These are phyloP conservation scores for Bergia puertoricense DNA, from an alignment of 92 coral and sea anemone species.

Conservation along the genomic window DNA sequence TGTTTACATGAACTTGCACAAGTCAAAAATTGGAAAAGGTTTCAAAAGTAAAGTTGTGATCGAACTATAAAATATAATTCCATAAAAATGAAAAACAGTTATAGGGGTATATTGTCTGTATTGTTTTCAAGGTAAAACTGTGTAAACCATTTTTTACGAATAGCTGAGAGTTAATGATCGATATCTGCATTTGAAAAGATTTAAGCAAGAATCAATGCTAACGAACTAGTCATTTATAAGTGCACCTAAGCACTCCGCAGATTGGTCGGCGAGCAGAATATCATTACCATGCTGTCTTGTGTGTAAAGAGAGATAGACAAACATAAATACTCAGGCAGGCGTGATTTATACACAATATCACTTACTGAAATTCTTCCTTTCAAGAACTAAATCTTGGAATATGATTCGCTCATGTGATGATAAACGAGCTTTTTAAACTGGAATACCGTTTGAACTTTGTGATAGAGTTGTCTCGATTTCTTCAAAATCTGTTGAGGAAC, in stretches of 20 bases:
- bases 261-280: slow-evolving; percentile 3
- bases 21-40: neutral
- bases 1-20: neutral
- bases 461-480: neutral
- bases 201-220: neutral
- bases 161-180: neutral
- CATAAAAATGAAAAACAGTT: neutral
- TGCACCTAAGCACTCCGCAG: neutral
- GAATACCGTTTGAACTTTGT: too few species aligned
- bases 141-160: neutral
- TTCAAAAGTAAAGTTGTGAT: neutral
- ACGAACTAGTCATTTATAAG: neutral
- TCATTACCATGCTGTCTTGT: slow-evolving; percentile 16
- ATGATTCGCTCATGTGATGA: neutral
- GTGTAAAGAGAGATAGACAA: neutral
- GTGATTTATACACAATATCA: neutral
- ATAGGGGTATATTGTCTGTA: neutral
- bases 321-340: neutral
- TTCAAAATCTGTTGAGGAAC: neutral
- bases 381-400: too few species aligned
- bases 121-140: neutral
- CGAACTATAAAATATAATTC: neutral
- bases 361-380: neutral
- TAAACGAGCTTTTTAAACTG: neutral
- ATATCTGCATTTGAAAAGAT: neutral